phyloP scores from a whole-genome alignment of 92 coral and sea anemone genomes.

The Meandrina meandrites region DNA sequence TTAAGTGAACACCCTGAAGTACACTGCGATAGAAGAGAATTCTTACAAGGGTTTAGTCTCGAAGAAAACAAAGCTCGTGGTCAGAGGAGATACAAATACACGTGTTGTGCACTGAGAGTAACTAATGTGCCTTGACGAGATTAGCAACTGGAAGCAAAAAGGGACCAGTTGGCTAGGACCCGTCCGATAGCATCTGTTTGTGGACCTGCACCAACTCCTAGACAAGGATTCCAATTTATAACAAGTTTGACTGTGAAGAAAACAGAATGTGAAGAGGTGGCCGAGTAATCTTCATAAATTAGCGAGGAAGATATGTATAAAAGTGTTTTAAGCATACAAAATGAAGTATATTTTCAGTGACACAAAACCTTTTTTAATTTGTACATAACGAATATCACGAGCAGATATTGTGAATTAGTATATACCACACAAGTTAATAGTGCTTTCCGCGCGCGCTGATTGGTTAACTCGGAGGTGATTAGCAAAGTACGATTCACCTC shows the following conservation, averaged over 20 bases:
- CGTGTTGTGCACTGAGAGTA: constrained; percentile 66
- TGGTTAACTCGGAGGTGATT: no score
- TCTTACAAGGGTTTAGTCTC: constrained; percentile 75
- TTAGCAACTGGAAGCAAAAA: not conserved
- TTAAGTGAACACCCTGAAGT: constrained; percentile 67
- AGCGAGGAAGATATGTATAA: not conserved
- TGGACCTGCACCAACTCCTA: not conserved
- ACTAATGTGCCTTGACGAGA: not conserved
- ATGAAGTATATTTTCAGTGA: not conserved
- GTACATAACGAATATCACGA: not conserved
- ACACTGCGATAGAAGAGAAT: constrained; percentile 75
- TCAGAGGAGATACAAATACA: constrained; percentile 61
- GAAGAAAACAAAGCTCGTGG: constrained; percentile 54
- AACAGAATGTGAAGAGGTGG: not conserved
- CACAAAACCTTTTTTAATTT: not conserved
- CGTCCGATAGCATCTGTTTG: not conserved
- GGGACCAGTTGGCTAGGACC: not conserved
- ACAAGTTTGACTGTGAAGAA: not conserved
- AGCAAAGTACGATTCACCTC: no score
- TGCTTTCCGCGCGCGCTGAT: no score
- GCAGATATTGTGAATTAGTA: no score
- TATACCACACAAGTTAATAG: no score
- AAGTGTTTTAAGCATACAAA: not conserved
- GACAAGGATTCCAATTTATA: not conserved
- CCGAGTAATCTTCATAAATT: not conserved